Evolutionary conservation across 1,140 invertebrate species (phyloP), one percentile per base, ranked within the genome.

Genomic region (Cepaea nemoralis): DNA sequence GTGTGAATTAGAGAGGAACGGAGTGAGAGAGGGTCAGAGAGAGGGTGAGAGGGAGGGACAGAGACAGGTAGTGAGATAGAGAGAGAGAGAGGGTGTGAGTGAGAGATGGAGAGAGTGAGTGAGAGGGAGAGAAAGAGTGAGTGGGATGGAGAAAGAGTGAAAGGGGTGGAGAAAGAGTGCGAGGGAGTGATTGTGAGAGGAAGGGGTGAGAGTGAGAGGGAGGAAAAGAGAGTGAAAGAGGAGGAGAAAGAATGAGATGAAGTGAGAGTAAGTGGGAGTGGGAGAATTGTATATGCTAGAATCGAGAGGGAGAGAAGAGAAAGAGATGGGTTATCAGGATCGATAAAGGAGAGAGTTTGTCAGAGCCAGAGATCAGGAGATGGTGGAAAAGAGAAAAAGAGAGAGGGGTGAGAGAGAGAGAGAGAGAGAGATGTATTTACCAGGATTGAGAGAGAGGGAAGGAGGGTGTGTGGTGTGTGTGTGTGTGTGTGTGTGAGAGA

Each of bases 151-250:
- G 40, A 59, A 48, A 77, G 27, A 55, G 33, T 12, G 1, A 45
- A 31, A 40, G 6, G 39, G 14, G 12, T 31, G 39, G 73, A 75
- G 37, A 35, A 35, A 73, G 40, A 48, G 40, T 48, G 48, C 45
- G 19, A 77, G 76, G 63, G 55, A 59, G 55, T 63, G 76, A 59
- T 45, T 14, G 74, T 22, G 40, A 76, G 48, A 55, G 33, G 76
- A 24, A n/a, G 55, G 76, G 27, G 45, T 63, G 76, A 77, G 76
- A 77, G 76, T 35, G 76, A 77, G 76, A 48, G 74, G 50, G 74
- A 76, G 74, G 50, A 42, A 76, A 42, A 48, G 74, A 76, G 74
- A 48, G 74, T n/a, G n/a, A n/a, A n/a, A n/a, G n/a, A 76, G 74
- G 12, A 40, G 55, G 45, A 59, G 76, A 77, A 55, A 77, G 76